These are phyloP conservation scores for Chloebia gouldiae DNA, from an alignment of 2,113 vertebrate genomes.

Conservation along the genomic window DNA sequence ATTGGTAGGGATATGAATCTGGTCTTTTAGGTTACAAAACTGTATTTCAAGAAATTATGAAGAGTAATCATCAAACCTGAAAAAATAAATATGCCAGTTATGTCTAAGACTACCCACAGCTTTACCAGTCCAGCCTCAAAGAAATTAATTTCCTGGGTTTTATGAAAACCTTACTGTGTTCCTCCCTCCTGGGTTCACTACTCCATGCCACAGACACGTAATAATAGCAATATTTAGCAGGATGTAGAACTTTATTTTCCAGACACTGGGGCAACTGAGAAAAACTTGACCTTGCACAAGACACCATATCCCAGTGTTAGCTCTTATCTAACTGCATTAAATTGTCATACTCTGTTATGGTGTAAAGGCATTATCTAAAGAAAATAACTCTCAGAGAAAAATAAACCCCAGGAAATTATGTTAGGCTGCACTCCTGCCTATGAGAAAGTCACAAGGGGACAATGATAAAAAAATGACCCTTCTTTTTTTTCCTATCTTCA, in stretches of 20 bases:
- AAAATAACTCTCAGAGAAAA: constrained; percentile 8
- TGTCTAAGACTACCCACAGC: background rate
- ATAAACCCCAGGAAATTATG: background rate
- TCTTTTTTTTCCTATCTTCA: background rate
- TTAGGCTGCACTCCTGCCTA: background rate
- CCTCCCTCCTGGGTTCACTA: background rate
- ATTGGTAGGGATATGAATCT: background rate
- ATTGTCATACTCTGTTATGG: background rate
- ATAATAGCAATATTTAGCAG: background rate
- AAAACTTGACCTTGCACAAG: background rate
- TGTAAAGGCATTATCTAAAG: background rate
- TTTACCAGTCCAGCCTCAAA: background rate
- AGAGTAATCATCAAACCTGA: background rate
- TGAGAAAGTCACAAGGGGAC: background rate
- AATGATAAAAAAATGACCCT: background rate
- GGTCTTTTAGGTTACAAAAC: background rate
- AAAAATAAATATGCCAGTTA: background rate
- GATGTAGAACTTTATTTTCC: background rate
- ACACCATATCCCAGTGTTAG: background rate
- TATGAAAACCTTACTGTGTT: background rate
- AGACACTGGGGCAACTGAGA: background rate
- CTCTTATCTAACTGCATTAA: background rate
- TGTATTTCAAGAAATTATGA: background rate
- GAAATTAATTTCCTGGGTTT: background rate
- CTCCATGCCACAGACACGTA: background rate